Percentiles rank a stretch among this genome's conserved stretches.
phyloP scores from a whole-genome alignment of 2,888 invertebrate genomes.

The Cancer borealis region DNA sequence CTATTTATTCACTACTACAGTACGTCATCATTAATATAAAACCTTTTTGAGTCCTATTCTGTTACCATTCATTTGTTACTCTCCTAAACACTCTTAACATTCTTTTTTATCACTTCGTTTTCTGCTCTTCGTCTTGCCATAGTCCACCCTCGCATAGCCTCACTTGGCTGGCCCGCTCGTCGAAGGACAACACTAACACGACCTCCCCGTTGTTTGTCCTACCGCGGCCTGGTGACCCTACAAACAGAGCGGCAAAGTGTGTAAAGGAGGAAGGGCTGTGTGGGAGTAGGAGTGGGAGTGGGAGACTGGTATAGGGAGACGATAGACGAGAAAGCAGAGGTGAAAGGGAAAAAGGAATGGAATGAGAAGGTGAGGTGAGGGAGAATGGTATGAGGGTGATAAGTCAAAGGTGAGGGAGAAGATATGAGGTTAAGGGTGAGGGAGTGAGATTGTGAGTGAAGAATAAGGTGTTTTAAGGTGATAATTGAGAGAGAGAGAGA shows the following conservation, averaged over 20 bases:
- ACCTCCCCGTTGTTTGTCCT: neutral
- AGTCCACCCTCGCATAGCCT: neutral
- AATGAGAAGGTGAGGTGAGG: neutral
- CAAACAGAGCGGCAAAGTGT: neutral
- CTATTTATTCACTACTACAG: too few relatives aligned
- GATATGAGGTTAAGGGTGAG: neutral
- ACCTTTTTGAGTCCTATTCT: neutral
- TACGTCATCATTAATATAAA: too few relatives aligned
- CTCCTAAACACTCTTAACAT: neutral
- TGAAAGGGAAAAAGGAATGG: conserved; percentile 1
- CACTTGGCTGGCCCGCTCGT: neutral
- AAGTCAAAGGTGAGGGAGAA: neutral
- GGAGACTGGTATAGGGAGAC: neutral
- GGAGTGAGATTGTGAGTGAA: neutral
- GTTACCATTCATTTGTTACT: neutral
- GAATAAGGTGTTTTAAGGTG: too few relatives aligned
- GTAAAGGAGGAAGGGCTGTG: neutral
- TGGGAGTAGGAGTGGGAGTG: neutral
- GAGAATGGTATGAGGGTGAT: neutral
- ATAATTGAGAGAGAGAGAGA: too few relatives aligned
- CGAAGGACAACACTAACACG: neutral
- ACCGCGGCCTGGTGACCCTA: neutral
- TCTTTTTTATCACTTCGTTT: neutral
- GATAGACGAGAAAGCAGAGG: neutral
- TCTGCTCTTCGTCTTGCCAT: neutral